phyloP scores from a whole-genome alignment of 2,113 vertebrate species.

The Nerophis ophidion region DNA sequence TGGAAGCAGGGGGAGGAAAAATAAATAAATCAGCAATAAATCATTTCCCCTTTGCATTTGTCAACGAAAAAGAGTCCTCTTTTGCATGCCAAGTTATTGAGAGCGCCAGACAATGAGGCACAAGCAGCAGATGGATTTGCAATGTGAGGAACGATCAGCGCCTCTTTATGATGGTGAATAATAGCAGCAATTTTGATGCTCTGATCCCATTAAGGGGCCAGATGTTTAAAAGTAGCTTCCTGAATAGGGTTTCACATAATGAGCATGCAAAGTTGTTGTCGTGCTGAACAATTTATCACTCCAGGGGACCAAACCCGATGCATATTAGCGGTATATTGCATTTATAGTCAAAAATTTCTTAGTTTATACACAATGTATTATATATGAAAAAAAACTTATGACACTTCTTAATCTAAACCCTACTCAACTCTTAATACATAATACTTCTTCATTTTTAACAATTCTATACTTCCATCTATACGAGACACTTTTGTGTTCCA shows the following conservation, averaged over 20 bases:
- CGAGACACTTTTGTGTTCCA: too few relatives aligned
- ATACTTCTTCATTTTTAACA: too few relatives aligned
- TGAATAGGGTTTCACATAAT: conserved; percentile 60
- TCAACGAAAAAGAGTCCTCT: conserved; percentile 68
- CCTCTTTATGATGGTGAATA: conserved; percentile 65
- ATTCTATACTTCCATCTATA: too few relatives aligned
- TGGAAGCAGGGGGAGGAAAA: conserved; percentile 45
- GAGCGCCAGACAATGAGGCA: conserved; percentile 66
- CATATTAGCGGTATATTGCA: conserved; percentile 18
- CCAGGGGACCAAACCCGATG: conserved; percentile 17
- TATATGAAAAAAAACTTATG: background rate
- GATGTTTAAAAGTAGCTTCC: conserved; percentile 67
- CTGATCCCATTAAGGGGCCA: conserved; percentile 69
- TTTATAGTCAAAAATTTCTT: conserved; percentile 10
- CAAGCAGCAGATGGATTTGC: conserved; percentile 67
- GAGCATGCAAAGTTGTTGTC: conserved; percentile 34
- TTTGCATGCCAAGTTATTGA: conserved; percentile 72
- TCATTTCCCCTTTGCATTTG: conserved; percentile 74
- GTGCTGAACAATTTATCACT: conserved; percentile 29
- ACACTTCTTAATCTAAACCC: background rate
- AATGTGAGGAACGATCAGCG: conserved; percentile 56
- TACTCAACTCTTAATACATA: background rate
- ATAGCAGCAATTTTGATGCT: conserved; percentile 64
- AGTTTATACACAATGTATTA: too few relatives aligned
- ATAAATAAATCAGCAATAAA: conserved; percentile 74